Evolutionary conservation across 2,797 vertebrate species (phyloP).

Genomic region (Phataginus tricuspis): DNA sequence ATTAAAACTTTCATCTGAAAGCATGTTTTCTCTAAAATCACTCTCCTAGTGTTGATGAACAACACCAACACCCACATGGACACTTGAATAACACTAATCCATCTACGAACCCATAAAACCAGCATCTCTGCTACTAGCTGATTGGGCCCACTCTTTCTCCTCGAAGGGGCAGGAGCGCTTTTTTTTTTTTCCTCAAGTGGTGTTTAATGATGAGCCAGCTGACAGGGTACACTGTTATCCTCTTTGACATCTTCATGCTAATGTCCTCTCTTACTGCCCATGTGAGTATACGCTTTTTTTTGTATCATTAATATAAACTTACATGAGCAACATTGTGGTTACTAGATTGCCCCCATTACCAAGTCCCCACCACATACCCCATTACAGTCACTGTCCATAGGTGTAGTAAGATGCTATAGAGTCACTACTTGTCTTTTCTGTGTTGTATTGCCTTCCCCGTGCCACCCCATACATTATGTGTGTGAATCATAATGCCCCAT

Average conservation of each 20-base stretch:
- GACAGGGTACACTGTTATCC: not conserved
- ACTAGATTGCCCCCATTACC: no score
- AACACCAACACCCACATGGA: not conserved
- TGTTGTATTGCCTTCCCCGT: no score
- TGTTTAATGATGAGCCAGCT: not conserved
- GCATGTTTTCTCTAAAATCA: not conserved
- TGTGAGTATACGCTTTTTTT: not conserved
- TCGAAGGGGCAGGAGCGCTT: not conserved
- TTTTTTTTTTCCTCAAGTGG: constrained; percentile 49
- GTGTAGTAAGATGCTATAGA: no score
- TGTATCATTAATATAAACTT: no score
- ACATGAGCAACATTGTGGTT: no score
- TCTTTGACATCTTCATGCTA: not conserved
- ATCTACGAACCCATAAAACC: not conserved
- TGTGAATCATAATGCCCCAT: no score
- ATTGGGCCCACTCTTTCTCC: not conserved
- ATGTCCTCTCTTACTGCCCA: not conserved
- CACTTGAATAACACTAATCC: not conserved
- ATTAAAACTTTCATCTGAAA: not conserved
- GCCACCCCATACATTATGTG: no score
- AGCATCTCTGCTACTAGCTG: not conserved
- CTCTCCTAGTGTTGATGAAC: not conserved
- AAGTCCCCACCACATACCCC: no score
- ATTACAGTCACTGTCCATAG: no score
- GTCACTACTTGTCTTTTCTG: no score